A percentile compares a stretch with the other conserved stretches of the same genome.
Evolutionary conservation across 2,113 vertebrate genomes (phyloP).

Genomic region (Rhynchopsitta pachyrhyncha): DNA sequence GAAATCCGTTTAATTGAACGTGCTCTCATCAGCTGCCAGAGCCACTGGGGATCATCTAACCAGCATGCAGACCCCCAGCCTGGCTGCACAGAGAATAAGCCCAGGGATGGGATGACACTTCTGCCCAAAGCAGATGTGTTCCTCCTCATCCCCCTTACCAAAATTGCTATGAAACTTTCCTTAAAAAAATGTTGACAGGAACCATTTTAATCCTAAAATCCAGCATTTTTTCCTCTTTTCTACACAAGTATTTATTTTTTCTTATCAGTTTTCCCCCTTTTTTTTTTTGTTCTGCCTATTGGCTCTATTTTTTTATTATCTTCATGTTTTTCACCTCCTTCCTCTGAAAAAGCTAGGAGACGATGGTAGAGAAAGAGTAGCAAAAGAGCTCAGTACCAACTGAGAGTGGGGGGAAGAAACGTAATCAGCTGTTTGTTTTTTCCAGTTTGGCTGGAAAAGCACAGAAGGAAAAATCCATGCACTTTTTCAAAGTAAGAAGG

Average conservation of each 20-base stretch:
- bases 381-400: not conserved
- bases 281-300: not conserved
- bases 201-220: not conserved
- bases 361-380: not conserved
- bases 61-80: not conserved
- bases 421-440: not conserved
- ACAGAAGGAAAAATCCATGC: not conserved
- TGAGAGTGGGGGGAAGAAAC: not conserved
- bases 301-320: not conserved
- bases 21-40: not conserved
- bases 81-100: not conserved
- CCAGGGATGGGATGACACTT: not conserved
- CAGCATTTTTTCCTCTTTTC: not conserved
- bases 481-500: not conserved
- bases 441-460: not conserved
- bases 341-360: not conserved
- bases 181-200: too few species aligned
- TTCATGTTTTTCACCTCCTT: not conserved
- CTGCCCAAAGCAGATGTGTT: not conserved
- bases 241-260: not conserved
- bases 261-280: fast-evolving
- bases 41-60: not conserved
- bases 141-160: not conserved
- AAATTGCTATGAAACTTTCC: not conserved
- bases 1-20: not conserved